Evolutionary conservation across 2,113 vertebrate genomes (phyloP), one percentile per base, ranked within the genome.

Genomic region (Limanda limanda): DNA sequence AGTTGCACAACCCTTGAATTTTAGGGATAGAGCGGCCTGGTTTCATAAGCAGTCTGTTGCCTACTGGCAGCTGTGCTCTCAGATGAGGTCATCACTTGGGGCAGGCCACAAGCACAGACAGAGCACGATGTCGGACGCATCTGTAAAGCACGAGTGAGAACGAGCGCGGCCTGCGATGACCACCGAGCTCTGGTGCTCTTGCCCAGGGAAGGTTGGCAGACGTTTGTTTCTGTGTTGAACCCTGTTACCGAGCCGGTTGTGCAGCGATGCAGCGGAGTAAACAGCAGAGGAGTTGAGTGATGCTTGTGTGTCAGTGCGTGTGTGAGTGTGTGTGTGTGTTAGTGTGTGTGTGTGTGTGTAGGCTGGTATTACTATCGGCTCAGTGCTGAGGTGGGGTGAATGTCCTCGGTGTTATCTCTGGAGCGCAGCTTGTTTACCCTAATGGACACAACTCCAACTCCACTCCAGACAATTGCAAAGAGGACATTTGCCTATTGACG

Each of bases 361-460:
- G 61, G 45, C 72, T 71, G 86, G 79, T 88, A 79, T 83, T 84
- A 76, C 85, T 72, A 70, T 83, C 85, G 81, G 85, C 79, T 84
- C 72, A 70, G 74, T 86, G 86, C 82, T 81, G 88, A 74, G 63
- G 42, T 68, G 68, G 74, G 82, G 84, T 81, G 83, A 89, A 83
- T 82, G 84, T 82, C 76, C 72, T 78, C 78, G 25, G 70, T 82
- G 86, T 87, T 91, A 90, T 92, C 92, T 85, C 78, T 78, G 78
- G 67, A 82, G 74, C 85, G 24, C 90, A 92, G 91, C 88, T 80
- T 92, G 91, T 93, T 93, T 91, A 87, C 74, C 68, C 76, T 79
- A 86, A 88, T 86, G 85, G 90, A 89, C 81, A 83, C 68, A 74
- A 86, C 80, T 88, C 78, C 70, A 83, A 81, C 74, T 78, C 74